Conservation (phyloP, 53 echinoderm and acorn worm genomes). For the Echinometra lucunter region DNA sequence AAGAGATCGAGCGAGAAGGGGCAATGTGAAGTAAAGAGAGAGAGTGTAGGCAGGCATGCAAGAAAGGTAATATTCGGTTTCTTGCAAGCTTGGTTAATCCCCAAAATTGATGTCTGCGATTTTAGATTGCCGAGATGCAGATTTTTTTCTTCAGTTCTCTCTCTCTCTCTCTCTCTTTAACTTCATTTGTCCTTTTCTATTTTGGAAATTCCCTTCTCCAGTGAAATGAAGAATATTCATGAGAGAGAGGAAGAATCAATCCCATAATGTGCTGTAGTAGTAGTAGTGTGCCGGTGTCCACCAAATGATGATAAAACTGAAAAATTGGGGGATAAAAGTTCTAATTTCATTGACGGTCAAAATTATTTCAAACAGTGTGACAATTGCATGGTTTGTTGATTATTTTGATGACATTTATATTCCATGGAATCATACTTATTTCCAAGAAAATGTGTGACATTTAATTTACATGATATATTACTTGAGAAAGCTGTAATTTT, state of each 20-base stretch:
- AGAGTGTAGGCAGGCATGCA: conserved; percentile 35
- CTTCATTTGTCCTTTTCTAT: neutral
- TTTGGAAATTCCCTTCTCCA: neutral
- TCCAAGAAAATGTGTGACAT: no score
- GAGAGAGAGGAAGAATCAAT: neutral
- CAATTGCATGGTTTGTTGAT: no score
- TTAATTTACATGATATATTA: no score
- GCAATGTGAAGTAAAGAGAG: neutral
- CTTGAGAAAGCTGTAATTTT: no score
- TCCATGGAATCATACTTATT: no score
- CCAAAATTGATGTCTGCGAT: conserved; percentile 43
- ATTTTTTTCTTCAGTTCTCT: neutral
- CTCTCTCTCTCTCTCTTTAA: neutral
- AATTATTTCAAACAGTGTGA: no score
- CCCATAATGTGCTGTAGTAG: neutral
- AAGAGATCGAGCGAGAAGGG: neutral
- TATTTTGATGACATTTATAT: no score
- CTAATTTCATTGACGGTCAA: neutral
- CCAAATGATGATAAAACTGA: neutral
- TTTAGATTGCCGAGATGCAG: neutral
- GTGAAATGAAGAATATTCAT: neutral
- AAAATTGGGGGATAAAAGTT: neutral
- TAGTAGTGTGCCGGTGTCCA: neutral
- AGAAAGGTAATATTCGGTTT: conserved; percentile 45
- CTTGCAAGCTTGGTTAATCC: conserved; percentile 59